These are phyloP conservation scores for Myotis brandtii DNA, from an alignment of 2,113 vertebrate species.

Conservation along the genomic window DNA sequence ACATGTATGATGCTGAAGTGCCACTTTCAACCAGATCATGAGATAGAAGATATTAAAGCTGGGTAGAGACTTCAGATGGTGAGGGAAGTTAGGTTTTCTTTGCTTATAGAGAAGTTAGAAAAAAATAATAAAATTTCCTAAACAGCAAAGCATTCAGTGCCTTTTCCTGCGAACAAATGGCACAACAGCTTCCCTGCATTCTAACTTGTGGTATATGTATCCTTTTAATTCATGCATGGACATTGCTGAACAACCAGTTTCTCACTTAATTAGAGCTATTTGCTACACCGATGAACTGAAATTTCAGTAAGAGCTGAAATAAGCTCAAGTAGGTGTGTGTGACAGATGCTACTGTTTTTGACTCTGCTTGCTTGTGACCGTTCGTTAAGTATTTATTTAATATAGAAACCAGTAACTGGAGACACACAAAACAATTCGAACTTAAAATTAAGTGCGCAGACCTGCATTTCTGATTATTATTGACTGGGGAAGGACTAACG, in stretches of 20 bases:
- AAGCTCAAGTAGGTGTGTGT: not conserved
- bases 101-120: not conserved
- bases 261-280: not conserved
- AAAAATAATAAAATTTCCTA: slow-evolving; percentile 38
- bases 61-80: not conserved
- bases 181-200: not conserved
- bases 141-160: not conserved
- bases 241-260: not conserved
- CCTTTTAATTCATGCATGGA: not conserved
- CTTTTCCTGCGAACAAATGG: not conserved
- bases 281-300: not conserved
- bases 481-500: not conserved
- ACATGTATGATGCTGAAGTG: not conserved
- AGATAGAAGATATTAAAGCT: not conserved
- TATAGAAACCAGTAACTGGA: not conserved
- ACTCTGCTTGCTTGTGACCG: not conserved
- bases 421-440: not conserved
- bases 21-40: slow-evolving; percentile 11
- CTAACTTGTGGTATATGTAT: not conserved
- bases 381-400: slow-evolving; percentile 7
- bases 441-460: not conserved
- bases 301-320: not conserved
- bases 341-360: not conserved
- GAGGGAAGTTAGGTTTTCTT: slow-evolving; percentile 56
- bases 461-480: not conserved